phyloP scores from a whole-genome alignment of 2,797 vertebrate species.

The Mus minutoides region DNA sequence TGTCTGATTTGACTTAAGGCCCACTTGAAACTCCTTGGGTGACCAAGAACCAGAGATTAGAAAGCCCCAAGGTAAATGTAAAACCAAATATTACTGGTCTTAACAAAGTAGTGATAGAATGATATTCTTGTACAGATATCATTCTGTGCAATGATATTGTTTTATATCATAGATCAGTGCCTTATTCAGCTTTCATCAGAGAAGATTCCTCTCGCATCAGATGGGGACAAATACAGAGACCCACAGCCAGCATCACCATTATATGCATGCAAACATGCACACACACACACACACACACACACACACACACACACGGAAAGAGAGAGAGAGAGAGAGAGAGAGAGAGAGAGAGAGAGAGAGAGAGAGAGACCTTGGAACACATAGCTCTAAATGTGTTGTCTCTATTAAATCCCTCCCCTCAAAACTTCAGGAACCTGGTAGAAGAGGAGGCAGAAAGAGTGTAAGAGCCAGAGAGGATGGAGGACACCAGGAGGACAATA shows the following conservation, averaged over 20 bases:
- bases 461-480: neutral
- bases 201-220: neutral
- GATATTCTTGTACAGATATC: too few species aligned
- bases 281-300: neutral
- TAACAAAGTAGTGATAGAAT: neutral
- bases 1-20: neutral
- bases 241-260: neutral
- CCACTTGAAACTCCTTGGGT: too few species aligned
- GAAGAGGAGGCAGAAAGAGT: neutral
- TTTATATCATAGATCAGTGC: neutral
- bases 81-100: neutral
- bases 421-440: neutral
- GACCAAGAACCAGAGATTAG: neutral
- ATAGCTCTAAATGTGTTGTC: neutral
- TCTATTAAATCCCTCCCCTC: neutral
- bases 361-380: neutral
- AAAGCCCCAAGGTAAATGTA: neutral
- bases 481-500: neutral
- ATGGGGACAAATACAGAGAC: neutral
- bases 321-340: too few species aligned
- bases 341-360: too few species aligned
- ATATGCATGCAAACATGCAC: neutral
- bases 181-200: neutral
- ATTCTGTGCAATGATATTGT: neutral
- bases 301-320: neutral